phyloP scores from a whole-genome alignment of 1,140 invertebrate genomes.

The Ceratosolen solmsi region DNA sequence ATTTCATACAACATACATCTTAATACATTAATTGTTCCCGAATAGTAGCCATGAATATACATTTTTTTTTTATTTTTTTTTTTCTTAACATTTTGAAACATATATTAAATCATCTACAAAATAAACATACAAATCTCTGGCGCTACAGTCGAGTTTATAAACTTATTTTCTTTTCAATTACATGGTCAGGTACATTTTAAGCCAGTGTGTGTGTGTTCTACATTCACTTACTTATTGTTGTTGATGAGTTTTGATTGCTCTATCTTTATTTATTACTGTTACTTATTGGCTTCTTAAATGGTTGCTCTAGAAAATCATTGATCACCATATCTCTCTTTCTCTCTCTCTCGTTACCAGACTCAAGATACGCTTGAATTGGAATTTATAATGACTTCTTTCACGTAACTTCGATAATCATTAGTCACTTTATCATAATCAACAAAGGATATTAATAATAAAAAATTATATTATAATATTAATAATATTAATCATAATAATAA shows the following conservation, averaged over 20 bases:
- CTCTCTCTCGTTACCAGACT: background rate
- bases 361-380: conserved; percentile 45
- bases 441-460: background rate
- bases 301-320: conserved; percentile 39
- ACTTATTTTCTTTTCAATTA: conserved; percentile 50
- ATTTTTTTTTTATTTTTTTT: conserved; percentile 46
- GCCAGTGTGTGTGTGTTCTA: conserved; percentile 29
- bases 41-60: conserved; percentile 49
- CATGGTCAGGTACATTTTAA: conserved; percentile 51
- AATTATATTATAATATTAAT: too few species aligned
- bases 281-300: conserved; percentile 37
- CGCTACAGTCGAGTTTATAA: conserved; percentile 50
- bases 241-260: conserved; percentile 43
- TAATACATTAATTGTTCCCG: conserved; percentile 47
- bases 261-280: conserved; percentile 45
- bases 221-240: conserved; percentile 39
- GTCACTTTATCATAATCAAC: conserved; percentile 21
- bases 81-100: conserved; percentile 45
- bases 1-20: conserved; percentile 50
- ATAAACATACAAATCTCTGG: conserved; percentile 50
- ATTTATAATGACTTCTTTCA: too few species aligned
- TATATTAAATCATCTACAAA: conserved; percentile 53
- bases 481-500: too few species aligned
- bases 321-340: conserved; percentile 3
- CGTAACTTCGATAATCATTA: conserved; percentile 34